Evolutionary conservation across 2,888 invertebrate species (phyloP).

Genomic region (Neria commutata): DNA sequence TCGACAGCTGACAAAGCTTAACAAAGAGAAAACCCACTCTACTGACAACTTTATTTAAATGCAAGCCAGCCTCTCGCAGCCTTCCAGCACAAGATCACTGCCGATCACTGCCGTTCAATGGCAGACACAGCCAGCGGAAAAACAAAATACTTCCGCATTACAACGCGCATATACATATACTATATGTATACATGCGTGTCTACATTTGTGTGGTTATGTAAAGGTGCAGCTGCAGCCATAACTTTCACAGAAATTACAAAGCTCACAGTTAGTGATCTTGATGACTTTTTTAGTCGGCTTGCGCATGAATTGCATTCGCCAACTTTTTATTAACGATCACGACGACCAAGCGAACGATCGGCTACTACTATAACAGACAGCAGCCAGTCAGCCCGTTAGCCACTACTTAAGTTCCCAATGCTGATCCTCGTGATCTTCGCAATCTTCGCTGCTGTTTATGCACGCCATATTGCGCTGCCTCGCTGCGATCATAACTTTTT

Average conservation of each 20-base stretch:
- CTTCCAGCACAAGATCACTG: not conserved
- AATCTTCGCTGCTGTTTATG: not conserved
- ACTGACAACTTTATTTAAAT: too few species aligned
- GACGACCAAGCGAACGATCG: not conserved
- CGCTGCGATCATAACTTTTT: not conserved
- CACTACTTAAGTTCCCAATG: too few species aligned
- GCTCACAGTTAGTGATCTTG: not conserved
- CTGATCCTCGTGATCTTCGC: too few species aligned
- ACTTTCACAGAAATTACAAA: not conserved
- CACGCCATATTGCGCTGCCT: not conserved
- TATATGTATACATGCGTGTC: too few species aligned
- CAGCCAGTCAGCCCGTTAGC: too few species aligned
- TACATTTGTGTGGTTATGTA: not conserved
- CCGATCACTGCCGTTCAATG: not conserved
- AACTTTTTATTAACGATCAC: not conserved
- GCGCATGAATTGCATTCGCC: not conserved
- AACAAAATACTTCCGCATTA: not conserved
- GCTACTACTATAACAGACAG: too few species aligned
- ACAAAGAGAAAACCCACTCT: too few species aligned
- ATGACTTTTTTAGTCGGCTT: not conserved
- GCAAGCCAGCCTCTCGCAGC: too few species aligned
- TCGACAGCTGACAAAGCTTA: too few species aligned
- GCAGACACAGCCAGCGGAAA: too few species aligned
- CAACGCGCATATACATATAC: too few species aligned
- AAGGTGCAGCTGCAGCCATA: constrained; percentile 1